Evolutionary conservation across 2,888 invertebrate species (phyloP), one percentile per base, ranked within the genome.

Genomic region (Ephialtes manifestator): DNA sequence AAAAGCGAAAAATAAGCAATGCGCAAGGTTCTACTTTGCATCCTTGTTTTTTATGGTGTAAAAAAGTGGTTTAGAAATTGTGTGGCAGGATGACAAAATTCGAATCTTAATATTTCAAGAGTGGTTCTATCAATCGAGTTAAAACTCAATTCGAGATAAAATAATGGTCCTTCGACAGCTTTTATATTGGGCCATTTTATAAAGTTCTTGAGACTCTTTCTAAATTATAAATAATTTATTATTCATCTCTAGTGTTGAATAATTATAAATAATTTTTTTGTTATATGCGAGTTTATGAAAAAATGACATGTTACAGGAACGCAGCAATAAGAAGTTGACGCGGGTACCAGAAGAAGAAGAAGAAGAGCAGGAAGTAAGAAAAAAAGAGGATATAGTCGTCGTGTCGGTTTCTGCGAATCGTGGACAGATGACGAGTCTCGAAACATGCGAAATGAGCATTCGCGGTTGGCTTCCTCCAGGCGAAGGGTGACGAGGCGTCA

Each of bases 381-480:
- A 82, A 72, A 74, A 83, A 55, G 31, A 53, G 39, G 24, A 39
- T 24, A 68, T 7, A 10, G 31, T 46, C 70, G 51, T 63, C 70
- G 51, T 63, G 35, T 46, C 24, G 46, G 58, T 39, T 83, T 72
- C 72, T 55, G 46, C 78, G 68, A 81, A 77, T 68, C 53, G 67
- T 60, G 51, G 77, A 81, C 77, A 71, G 77, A 84, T 84, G 81
- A 81, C 84, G 84, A 84, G 68, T 72, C 77, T 72, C 60, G 77
- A 76, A 81, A 84, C 74, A 77, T 74, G 76, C 77, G 48, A 81
- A 81, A 81, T 81, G 74, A 84, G 68, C 76, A 77, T 77, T 84
- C 81, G 72, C 84, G 81, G 51, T 84, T 63, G 77, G 81, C 77
- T 81, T 72, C 39, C 58, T 68, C 53, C 84, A 60, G 81, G 67